Percentiles rank a stretch among this genome's conserved stretches.
Evolutionary conservation across 2,113 vertebrate genomes (phyloP).

Genomic region (Tiliqua scincoides): DNA sequence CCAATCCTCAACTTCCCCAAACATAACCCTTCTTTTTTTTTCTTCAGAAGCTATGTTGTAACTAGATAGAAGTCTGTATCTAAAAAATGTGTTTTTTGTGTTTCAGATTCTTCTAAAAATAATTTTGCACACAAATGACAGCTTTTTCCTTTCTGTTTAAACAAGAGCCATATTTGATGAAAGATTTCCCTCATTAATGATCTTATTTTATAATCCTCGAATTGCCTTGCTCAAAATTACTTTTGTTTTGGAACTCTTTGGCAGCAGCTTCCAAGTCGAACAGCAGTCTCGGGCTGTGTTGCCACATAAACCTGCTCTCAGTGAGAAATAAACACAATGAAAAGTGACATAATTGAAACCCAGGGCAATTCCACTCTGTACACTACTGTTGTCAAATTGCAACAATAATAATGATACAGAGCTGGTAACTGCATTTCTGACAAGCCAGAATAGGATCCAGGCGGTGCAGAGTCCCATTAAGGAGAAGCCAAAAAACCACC

Average conservation of each 20-base stretch:
- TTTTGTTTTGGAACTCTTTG: constrained; percentile 14
- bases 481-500: not conserved
- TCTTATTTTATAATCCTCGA: constrained; percentile 14
- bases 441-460: not conserved
- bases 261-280: constrained; percentile 43
- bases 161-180: not conserved
- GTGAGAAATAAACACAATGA: constrained; percentile 8
- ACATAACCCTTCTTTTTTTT: not conserved
- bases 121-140: not conserved
- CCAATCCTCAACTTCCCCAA: not conserved
- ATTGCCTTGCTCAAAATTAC: not conserved
- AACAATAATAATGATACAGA: not conserved
- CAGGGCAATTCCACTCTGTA: not conserved
- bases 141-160: constrained; percentile 22
- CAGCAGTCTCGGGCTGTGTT: constrained; percentile 36
- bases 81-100: not conserved
- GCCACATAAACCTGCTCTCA: constrained; percentile 44
- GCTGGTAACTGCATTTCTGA: not conserved
- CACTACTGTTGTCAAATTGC: not conserved
- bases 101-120: constrained; percentile 8
- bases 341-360: not conserved
- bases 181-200: not conserved
- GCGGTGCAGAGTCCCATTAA: not conserved
- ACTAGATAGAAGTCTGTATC: not conserved
- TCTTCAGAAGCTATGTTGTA: not conserved